phyloP scores from a whole-genome alignment of 2,113 vertebrate genomes.

The Oncorhynchus masou region DNA sequence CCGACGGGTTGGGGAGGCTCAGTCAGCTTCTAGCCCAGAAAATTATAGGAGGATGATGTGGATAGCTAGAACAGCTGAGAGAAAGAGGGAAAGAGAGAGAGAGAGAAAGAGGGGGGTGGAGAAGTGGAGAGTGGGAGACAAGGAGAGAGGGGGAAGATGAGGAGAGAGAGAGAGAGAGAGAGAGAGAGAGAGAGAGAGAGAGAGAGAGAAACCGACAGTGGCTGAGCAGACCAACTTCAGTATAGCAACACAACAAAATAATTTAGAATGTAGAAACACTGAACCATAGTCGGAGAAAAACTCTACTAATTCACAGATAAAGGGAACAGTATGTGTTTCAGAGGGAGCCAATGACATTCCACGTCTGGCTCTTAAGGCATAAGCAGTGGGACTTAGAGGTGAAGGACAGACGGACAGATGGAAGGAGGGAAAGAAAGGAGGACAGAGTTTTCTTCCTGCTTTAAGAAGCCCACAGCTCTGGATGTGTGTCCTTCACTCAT shows the following conservation, averaged over 20 bases:
- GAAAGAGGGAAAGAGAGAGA: neutral
- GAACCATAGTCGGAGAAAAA: constrained; percentile 34
- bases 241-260: neutral
- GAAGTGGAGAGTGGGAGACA: neutral
- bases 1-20: constrained; percentile 66
- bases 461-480: constrained; percentile 49
- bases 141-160: neutral
- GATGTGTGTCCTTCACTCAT: constrained; percentile 65
- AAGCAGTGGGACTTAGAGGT: constrained; percentile 56
- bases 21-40: constrained; percentile 62
- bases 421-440: constrained; percentile 47
- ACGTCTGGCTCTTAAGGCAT: constrained; percentile 29
- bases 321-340: constrained; percentile 23
- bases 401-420: constrained; percentile 41
- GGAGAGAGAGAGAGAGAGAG: neutral
- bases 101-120: neutral
- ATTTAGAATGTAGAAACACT: constrained; percentile 5
- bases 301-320: constrained; percentile 27
- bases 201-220: neutral
- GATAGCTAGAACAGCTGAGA: constrained; percentile 50
- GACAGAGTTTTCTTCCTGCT: constrained; percentile 30
- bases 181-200: neutral
- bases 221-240: neutral
- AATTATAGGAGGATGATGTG: constrained; percentile 63
- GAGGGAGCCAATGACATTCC: constrained; percentile 39